Evolutionary conservation across 2,797 vertebrate genomes (phyloP), one percentile per base, ranked within the genome.

Genomic region (Diglossa cyanea): DNA sequence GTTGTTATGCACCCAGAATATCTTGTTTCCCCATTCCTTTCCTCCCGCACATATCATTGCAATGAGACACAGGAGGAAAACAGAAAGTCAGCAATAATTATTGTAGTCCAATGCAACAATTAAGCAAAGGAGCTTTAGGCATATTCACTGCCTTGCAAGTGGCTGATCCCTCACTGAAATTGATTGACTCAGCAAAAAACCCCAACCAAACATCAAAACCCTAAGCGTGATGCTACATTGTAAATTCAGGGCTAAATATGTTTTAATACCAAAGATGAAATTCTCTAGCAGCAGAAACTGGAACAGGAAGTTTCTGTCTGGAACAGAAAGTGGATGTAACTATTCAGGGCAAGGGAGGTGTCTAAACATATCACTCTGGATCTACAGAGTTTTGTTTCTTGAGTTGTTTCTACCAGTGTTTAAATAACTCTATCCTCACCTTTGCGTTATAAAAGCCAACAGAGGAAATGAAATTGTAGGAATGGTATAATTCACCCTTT

Each of bases 311-410:
- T 31, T 50, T 17, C 16, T 50, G 13, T 5, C 31, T 70, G 57
- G 28, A 77, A 66, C 7, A 78, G 63, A 75, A 76, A 61, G 12
- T n/a, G 17, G 24, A 55, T 2, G 3, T 7, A 61, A 45, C 9
- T 14, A 17, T 65, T 58, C 0, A 0, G 23, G 25, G 25, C 19
- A 80, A 77, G 20, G 54, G 39, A 82, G 5, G 10, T 48, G 4
- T 20, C 23, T 28, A 63, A 82, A 82, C 10, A 24, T 9, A 63
- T 12, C 10, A 18, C 24, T 39, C 33, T 28, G 53, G 6, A 26
- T 83, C 7, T 23, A 23, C 3, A 66, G 18, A 19, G 8, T 18
- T 14, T 60, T 65, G 31, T 12, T 79, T 54, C 50, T 71, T n/a
- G 21, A 26, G 15, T 12, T 30, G 17, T 58, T 74, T 62, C 45